These are phyloP conservation scores for Formica selysi DNA, from an alignment of 1,140 invertebrate species.

Conservation along the genomic window DNA sequence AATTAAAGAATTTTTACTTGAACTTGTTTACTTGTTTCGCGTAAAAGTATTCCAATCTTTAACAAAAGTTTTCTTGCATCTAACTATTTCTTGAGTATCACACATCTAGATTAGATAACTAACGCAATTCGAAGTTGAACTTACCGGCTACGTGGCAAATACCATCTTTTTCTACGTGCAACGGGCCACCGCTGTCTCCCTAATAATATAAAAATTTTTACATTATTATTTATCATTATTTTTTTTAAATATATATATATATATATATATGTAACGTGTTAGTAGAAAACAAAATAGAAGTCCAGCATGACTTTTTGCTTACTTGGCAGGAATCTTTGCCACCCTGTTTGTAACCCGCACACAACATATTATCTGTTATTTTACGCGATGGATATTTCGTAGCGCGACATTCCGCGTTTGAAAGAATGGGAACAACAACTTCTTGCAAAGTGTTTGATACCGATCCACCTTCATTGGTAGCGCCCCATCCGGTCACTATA, in stretches of 20 bases:
- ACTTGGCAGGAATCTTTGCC: conserved; percentile 92
- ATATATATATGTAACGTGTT: background rate
- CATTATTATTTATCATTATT: background rate
- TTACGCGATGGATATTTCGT: conserved; percentile 89
- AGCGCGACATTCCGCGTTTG: conserved; percentile 90
- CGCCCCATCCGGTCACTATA: conserved; percentile 91
- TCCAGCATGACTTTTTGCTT: conserved; percentile 35
- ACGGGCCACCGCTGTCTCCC: conserved; percentile 90
- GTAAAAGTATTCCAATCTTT: conserved; percentile 8
- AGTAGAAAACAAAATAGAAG: too few relatives aligned
- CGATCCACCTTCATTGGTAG: conserved; percentile 86
- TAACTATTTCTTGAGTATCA: background rate
- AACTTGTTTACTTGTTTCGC: background rate
- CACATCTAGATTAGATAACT: background rate
- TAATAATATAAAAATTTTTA: conserved; percentile 73
- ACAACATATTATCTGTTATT: conserved; percentile 95
- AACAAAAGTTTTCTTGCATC: background rate
- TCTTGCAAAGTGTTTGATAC: conserved; percentile 88
- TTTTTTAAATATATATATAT: background rate
- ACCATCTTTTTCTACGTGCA: conserved; percentile 86
- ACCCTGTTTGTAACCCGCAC: conserved; percentile 92
- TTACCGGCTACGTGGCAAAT: conserved; percentile 87
- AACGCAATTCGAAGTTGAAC: conserved; percentile 64
- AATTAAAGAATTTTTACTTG: background rate
- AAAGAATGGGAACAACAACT: conserved; percentile 91